These are phyloP conservation scores for Drosophila ohnishii DNA, from an alignment of 1,140 invertebrate genomes.

Conservation along the genomic window DNA sequence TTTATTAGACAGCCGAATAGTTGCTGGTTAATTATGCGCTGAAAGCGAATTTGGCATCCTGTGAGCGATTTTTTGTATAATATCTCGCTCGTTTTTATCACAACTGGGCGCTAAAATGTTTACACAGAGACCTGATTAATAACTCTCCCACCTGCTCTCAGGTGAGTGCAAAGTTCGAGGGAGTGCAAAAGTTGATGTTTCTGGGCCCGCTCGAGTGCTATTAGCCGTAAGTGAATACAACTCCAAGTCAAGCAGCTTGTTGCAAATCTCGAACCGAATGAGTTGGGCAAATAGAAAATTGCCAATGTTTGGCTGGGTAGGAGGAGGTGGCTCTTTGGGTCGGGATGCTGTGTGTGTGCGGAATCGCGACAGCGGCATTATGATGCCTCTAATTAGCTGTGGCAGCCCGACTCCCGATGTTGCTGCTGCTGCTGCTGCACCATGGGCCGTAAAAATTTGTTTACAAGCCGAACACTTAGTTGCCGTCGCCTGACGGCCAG, in stretches of 20 bases:
- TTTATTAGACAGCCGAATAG: slow-evolving; percentile 50
- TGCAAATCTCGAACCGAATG: slow-evolving; percentile 72
- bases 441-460: slow-evolving; percentile 73
- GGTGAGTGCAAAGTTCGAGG: slow-evolving; percentile 51
- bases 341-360: background rate
- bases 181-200: slow-evolving; percentile 45
- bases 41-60: slow-evolving; percentile 62
- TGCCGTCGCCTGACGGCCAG: slow-evolving; percentile 45
- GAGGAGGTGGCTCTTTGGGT: background rate
- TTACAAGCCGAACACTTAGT: slow-evolving; percentile 63
- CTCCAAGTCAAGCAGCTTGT: slow-evolving; percentile 66
- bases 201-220: slow-evolving; percentile 36
- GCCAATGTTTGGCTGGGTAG: slow-evolving; percentile 56
- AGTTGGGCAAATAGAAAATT: slow-evolving; percentile 78
- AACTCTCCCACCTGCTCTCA: slow-evolving; percentile 1
- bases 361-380: slow-evolving; percentile 43
- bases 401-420: slow-evolving; percentile 21
- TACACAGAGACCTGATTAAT: slow-evolving; percentile 39
- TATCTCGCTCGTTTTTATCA: slow-evolving; percentile 30
- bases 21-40: slow-evolving; percentile 68
- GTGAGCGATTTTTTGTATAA: slow-evolving; percentile 25
- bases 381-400: slow-evolving; percentile 76
- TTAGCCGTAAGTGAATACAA: slow-evolving; percentile 64
- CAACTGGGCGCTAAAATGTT: slow-evolving; percentile 43
- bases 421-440: slow-evolving; percentile 41